Conservation (phyloP, 30 jellyfish, hydroid and myxozoan genomes). For the Mastigias papua region DNA sequence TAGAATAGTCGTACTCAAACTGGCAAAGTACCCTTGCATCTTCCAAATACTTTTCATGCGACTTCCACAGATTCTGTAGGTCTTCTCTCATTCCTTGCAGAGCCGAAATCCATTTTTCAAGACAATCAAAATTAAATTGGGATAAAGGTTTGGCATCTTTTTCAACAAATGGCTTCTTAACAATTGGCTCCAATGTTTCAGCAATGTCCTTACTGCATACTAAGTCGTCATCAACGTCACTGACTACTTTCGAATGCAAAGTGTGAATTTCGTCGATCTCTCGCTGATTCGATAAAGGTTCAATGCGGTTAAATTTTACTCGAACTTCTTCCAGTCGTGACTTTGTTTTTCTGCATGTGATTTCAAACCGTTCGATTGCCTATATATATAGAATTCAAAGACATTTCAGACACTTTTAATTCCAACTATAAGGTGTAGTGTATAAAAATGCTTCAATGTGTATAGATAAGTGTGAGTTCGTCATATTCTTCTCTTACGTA, state of each 20-base stretch:
- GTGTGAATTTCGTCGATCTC: conserved; percentile 57
- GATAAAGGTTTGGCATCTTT: conserved; percentile 66
- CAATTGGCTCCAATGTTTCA: conserved; percentile 76
- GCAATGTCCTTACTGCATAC: conserved; percentile 81
- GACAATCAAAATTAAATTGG: conserved; percentile 70
- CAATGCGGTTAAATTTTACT: conserved; percentile 29
- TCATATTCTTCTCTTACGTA: no score
- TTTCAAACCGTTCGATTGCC: conserved; percentile 95
- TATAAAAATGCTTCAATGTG: neutral
- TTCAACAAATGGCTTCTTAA: conserved; percentile 74
- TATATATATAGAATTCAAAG: no score
- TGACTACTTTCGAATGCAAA: conserved; percentile 76
- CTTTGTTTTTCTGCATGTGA: conserved; percentile 74
- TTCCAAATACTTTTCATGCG: conserved; percentile 62
- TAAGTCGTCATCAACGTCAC: conserved; percentile 80
- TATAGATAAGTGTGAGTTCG: no score
- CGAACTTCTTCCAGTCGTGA: conserved; percentile 68
- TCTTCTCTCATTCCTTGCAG: conserved; percentile 53
- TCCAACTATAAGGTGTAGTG: no score
- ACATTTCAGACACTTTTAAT: no score
- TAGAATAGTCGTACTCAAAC: conserved; percentile 70
- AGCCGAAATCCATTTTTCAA: conserved; percentile 75
- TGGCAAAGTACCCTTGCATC: conserved; percentile 72
- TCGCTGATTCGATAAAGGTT: conserved; percentile 69
- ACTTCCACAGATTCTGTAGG: conserved; percentile 72